Evolutionary conservation across 2,797 vertebrate genomes (phyloP).

Genomic region (Centropyge bicolor): DNA sequence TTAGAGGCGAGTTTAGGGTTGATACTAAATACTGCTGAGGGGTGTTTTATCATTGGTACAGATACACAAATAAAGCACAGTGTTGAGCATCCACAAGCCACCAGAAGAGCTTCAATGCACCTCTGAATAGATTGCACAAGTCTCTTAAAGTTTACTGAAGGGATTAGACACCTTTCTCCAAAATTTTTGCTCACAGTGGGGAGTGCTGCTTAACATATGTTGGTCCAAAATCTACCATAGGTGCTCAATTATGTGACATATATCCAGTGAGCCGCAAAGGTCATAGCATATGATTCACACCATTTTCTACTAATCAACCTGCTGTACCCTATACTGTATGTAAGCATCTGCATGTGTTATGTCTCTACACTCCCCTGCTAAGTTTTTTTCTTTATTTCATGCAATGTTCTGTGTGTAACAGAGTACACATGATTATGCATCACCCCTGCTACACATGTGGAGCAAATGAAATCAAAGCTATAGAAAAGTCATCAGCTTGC

Average conservation of each 20-base stretch:
- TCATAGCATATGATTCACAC: conserved; percentile 38
- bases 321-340: not conserved
- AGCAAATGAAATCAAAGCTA: conserved; percentile 8
- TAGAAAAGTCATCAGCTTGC: conserved; percentile 17
- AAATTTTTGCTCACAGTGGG: conserved; percentile 3
- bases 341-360: conserved; percentile 3
- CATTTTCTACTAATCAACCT: conserved; percentile 39
- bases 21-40: not conserved
- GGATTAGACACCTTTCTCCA: not conserved
- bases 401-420: not conserved
- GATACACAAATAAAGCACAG: not conserved
- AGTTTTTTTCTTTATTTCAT: not conserved
- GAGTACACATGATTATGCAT: not conserved
- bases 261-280: conserved; percentile 27
- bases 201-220: not conserved
- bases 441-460: not conserved
- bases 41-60: not conserved
- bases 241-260: conserved; percentile 19
- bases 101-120: not conserved
- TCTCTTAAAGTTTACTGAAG: not conserved
- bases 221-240: not conserved
- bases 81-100: not conserved
- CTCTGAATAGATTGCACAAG: not conserved
- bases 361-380: not conserved
- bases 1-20: conserved; percentile 1